Percentiles rank a stretch among this genome's conserved stretches.
phyloP scores from a whole-genome alignment of 2,797 vertebrate genomes.

The Pipistrellus kuhlii region DNA sequence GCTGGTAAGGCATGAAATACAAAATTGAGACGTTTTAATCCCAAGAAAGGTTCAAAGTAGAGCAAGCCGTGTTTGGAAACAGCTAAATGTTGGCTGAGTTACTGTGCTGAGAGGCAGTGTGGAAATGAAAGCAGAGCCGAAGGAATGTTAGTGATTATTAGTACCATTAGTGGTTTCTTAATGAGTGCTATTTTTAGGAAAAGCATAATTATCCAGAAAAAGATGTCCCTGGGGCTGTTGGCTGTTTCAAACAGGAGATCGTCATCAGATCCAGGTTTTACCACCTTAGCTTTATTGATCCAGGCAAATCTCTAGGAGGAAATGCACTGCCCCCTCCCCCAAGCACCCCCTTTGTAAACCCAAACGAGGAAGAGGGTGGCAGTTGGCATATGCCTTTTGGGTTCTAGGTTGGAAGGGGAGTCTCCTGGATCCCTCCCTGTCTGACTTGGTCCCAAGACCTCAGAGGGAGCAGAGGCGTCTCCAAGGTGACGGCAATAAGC shows the following conservation, averaged over 20 bases:
- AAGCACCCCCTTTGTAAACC: not conserved
- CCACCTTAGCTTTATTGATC: not conserved
- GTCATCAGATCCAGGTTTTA: not conserved
- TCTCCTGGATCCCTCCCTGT: slow-evolving; percentile 55
- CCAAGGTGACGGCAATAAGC: slow-evolving; percentile 58
- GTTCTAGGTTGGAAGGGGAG: not conserved
- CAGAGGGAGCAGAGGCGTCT: slow-evolving; percentile 46
- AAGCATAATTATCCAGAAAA: slow-evolving; percentile 55
- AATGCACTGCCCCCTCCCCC: not conserved
- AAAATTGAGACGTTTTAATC: not conserved
- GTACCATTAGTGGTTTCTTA: slow-evolving; percentile 39
- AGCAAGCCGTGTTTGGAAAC: not conserved
- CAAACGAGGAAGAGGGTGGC: not conserved
- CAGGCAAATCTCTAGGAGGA: not conserved
- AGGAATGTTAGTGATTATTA: not conserved
- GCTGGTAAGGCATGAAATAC: not conserved
- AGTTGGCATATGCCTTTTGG: not conserved
- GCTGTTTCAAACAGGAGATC: slow-evolving; percentile 43
- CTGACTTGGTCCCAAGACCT: slow-evolving; percentile 51
- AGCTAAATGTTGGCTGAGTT: not conserved
- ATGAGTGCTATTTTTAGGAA: slow-evolving; percentile 65
- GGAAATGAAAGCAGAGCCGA: not conserved
- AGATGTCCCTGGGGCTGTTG: not conserved
- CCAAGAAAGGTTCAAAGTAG: not conserved
- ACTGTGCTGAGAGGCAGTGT: not conserved